Conservation (phyloP, 2,888 invertebrate genomes). For the Uloborus plumipes region DNA sequence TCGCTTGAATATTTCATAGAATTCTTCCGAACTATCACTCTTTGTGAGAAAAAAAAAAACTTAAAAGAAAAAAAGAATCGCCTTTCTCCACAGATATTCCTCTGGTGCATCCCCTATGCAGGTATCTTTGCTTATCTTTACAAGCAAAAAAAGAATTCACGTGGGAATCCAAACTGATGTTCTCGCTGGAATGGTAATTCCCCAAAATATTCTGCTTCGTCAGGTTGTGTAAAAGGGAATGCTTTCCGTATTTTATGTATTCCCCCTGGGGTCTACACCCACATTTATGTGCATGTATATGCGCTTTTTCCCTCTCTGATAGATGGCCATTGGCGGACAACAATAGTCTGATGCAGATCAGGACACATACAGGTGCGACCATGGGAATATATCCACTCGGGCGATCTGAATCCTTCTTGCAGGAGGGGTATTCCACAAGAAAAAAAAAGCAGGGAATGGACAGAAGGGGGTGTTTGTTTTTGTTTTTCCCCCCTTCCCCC, state of each 20-base stretch:
- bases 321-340: slow-evolving; percentile 56
- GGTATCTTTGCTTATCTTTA: too few relatives aligned
- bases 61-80: too few relatives aligned
- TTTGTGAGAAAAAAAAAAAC: too few relatives aligned
- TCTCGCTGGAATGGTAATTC: slow-evolving; percentile 48
- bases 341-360: slow-evolving; percentile 58
- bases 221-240: slow-evolving; percentile 30
- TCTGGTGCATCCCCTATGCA: too few relatives aligned
- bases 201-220: slow-evolving; percentile 55
- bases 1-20: too few relatives aligned
- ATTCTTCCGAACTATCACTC: too few relatives aligned
- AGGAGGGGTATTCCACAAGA: background rate
- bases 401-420: slow-evolving; percentile 40
- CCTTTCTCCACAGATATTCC: too few relatives aligned
- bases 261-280: slow-evolving; percentile 18
- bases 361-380: slow-evolving; percentile 59
- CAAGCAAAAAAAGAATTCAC: slow-evolving; percentile 36
- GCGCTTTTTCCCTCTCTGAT: slow-evolving; percentile 33
- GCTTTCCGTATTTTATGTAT: slow-evolving; percentile 45
- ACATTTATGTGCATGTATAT: slow-evolving; percentile 36
- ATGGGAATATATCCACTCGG: slow-evolving; percentile 52
- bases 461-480: slow-evolving; percentile 35
- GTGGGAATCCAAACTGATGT: slow-evolving; percentile 58
- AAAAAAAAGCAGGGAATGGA: slow-evolving; percentile 20
- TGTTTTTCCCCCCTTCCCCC: slow-evolving; percentile 26